Evolutionary conservation across 2,888 invertebrate genomes (phyloP).

Genomic region (Dasysyrphus tricinctus): DNA sequence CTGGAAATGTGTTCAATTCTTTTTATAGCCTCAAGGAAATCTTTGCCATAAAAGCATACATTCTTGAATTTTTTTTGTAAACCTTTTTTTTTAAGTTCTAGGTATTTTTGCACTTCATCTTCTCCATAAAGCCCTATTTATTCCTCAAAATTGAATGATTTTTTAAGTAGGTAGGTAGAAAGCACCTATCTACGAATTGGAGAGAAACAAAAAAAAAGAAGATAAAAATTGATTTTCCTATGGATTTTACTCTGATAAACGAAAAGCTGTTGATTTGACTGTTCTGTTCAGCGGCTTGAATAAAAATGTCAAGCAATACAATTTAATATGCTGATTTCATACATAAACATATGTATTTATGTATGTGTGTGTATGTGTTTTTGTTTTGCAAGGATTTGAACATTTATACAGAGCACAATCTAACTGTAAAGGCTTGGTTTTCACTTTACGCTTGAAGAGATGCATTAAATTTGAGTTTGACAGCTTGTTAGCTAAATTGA

Average conservation of each 20-base stretch:
- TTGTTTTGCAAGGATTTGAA: neutral
- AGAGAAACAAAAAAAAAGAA: too few relatives aligned
- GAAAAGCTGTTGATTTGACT: neutral
- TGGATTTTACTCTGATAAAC: neutral
- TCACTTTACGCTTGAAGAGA: neutral
- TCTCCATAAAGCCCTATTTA: too few relatives aligned
- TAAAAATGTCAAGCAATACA: neutral
- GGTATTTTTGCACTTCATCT: too few relatives aligned
- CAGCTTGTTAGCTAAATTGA: constrained; percentile 3
- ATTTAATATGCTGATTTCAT: neutral
- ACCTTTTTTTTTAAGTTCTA: too few relatives aligned
- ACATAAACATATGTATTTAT: neutral
- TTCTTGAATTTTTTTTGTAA: too few relatives aligned
- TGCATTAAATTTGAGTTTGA: constrained; percentile 6
- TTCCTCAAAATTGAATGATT: too few relatives aligned
- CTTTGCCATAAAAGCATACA: too few relatives aligned
- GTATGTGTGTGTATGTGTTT: too few relatives aligned
- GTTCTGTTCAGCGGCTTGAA: neutral
- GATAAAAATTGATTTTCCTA: neutral
- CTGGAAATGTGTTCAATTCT: too few relatives aligned
- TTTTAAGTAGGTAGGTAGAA: too few relatives aligned
- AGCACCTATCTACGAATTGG: too few relatives aligned
- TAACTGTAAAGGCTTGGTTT: neutral
- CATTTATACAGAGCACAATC: neutral
- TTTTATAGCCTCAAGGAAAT: too few relatives aligned